Base-by-base conservation (phyloP, 2,113 vertebrate genomes). In the Gavialis gangeticus region DNA sequence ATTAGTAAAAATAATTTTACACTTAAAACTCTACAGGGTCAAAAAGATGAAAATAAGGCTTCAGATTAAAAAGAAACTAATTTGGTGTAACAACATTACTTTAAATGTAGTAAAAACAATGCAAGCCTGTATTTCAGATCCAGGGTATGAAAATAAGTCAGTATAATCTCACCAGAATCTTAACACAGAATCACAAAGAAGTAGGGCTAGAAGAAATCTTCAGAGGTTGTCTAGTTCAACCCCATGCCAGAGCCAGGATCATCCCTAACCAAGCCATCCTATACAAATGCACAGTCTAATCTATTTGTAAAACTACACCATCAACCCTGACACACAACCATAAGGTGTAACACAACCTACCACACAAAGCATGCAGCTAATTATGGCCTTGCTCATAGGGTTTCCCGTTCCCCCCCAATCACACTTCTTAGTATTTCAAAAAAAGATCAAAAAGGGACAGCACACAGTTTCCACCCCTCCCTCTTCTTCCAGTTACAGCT, bases 391-490 rank as follows among this genome's bases (percentile, higher is more conserved):
- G 18, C 16, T n/a, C n/a, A 34, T 34, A n/a, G 66, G 66, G 34
- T 84, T 89, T 77, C 60, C 71, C 63, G 85, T 85, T 25, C 83
- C 87, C 94, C 94, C 90, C n/a, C 64, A 63, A 37, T 87, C 66
- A 76, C 22, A 94, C 78, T 18, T 37, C 87, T n/a, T 89, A 63
- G 30, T 78, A 91, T 87, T 93, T 92, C 76, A 90, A 4, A 73
- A 73, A 85, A 69, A 34, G 30, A 93, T 87, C 5, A 89, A 54
- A 89, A 67, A 34, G 14, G 64, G 37, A 91, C 12, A 82, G 27
- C 14, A 91, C 57, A 78, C 4, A n/a, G 21, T 46, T 46, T 7
- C 37, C 37, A 37, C 37, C 7, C 46, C 46, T 46, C 7, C 30
- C 4, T 34, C 4, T 82, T 88, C 84, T 91, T 84, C 16, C 75